These are phyloP conservation scores for Azemiops feae DNA, from an alignment of 2,113 vertebrate genomes.

Conservation along the genomic window DNA sequence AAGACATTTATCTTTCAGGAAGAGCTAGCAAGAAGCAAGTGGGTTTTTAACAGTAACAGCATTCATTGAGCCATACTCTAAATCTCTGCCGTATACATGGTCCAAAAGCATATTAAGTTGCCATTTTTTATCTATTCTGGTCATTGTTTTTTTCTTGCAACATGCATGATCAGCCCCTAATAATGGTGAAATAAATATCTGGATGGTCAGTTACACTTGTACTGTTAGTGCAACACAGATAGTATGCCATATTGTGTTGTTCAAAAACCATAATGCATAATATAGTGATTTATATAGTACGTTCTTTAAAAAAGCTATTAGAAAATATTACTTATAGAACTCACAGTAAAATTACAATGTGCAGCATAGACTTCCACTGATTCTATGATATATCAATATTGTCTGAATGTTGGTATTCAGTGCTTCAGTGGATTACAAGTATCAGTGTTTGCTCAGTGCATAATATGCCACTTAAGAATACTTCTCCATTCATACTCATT, in stretches of 20 bases:
- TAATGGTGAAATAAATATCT: background rate
- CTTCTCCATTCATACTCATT: background rate
- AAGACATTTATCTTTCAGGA: background rate
- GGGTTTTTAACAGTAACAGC: background rate
- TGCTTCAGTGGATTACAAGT: background rate
- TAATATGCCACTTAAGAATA: background rate
- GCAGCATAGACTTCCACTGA: background rate
- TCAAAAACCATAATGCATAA: background rate
- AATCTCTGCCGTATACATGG: background rate
- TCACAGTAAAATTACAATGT: background rate
- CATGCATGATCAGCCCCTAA: background rate
- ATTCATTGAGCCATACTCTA: background rate
- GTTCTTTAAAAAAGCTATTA: background rate
- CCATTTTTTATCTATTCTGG: background rate
- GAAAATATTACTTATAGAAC: background rate
- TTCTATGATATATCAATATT: background rate
- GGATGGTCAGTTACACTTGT: background rate
- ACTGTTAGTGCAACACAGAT: background rate
- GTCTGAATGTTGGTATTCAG: background rate
- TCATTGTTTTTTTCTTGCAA: background rate
- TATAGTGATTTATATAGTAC: background rate
- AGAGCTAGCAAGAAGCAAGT: fast-evolving
- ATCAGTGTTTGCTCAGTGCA: background rate
- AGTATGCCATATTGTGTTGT: background rate
- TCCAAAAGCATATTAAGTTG: background rate